A percentile compares a stretch with the other conserved stretches of the same genome.
phyloP scores from a whole-genome alignment of 35 echinoderm and acorn worm genomes.

The Acanthaster planci region DNA sequence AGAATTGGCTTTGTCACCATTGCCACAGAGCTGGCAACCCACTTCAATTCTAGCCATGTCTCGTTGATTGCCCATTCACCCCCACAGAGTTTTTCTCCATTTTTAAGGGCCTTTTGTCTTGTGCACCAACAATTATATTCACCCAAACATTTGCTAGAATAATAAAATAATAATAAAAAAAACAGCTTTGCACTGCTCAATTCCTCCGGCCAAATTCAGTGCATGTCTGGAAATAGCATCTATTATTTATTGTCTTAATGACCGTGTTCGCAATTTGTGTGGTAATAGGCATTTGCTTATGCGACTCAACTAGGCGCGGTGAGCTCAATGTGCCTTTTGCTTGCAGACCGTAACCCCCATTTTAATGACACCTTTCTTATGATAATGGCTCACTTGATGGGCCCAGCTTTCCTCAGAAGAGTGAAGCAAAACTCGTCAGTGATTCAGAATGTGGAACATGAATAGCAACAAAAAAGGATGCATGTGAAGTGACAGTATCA shows the following conservation, averaged over 20 bases:
- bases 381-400: slow-evolving; percentile 24
- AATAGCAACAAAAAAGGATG: slow-evolving; percentile 9
- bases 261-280: slow-evolving; percentile 21
- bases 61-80: too few relatives aligned
- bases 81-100: too few relatives aligned
- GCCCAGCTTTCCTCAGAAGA: background rate
- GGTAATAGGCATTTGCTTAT: slow-evolving; percentile 28
- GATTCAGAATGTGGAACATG: slow-evolving; percentile 18
- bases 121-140: too few relatives aligned
- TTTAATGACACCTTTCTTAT: slow-evolving; percentile 27
- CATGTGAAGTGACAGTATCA: background rate
- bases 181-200: background rate
- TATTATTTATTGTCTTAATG: slow-evolving; percentile 28
- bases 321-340: background rate
- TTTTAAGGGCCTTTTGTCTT: too few relatives aligned
- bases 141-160: too few relatives aligned
- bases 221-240: slow-evolving; percentile 9
- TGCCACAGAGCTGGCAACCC: too few relatives aligned
- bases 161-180: too few relatives aligned
- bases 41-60: too few relatives aligned
- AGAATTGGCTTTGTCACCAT: too few relatives aligned
- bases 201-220: slow-evolving; percentile 6
- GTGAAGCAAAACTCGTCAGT: slow-evolving; percentile 13
- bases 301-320: background rate
- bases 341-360: background rate